Evolutionary conservation across 2,797 vertebrate genomes (phyloP).

Genomic region (Hybognathus amarus): DNA sequence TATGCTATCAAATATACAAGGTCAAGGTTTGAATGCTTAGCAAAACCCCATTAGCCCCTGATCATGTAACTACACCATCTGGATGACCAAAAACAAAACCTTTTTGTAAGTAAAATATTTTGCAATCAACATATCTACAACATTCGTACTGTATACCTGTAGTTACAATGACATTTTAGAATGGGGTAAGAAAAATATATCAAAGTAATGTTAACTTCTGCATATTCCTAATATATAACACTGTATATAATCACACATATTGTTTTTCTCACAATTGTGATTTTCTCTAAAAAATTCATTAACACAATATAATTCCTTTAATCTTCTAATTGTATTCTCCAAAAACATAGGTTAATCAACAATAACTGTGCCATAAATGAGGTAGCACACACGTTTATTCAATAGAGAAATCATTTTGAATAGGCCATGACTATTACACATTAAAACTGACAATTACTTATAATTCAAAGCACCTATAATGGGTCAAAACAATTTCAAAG

Average conservation of each 20-base stretch:
- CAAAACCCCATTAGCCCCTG: background rate
- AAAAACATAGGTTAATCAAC: background rate
- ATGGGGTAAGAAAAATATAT: background rate
- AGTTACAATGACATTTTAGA: background rate
- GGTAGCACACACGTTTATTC: slow-evolving; percentile 18
- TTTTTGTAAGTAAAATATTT: background rate
- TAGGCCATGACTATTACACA: background rate
- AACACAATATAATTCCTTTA: background rate
- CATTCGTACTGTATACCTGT: background rate
- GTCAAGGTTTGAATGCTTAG: background rate
- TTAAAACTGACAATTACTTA: background rate
- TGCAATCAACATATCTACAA: background rate
- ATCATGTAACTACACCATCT: background rate
- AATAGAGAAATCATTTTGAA: slow-evolving; percentile 10
- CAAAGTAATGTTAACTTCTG: background rate
- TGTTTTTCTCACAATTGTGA: background rate
- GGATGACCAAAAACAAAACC: background rate
- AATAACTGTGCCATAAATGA: slow-evolving; percentile 4
- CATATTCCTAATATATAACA: background rate
- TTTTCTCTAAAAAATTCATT: background rate
- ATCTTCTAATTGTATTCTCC: background rate
- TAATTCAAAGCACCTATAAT: background rate
- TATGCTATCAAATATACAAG: background rate
- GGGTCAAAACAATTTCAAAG: background rate
- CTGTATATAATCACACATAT: background rate